Evolutionary conservation across 1,140 invertebrate genomes (phyloP).

Genomic region (Brachionus paranguensis): DNA sequence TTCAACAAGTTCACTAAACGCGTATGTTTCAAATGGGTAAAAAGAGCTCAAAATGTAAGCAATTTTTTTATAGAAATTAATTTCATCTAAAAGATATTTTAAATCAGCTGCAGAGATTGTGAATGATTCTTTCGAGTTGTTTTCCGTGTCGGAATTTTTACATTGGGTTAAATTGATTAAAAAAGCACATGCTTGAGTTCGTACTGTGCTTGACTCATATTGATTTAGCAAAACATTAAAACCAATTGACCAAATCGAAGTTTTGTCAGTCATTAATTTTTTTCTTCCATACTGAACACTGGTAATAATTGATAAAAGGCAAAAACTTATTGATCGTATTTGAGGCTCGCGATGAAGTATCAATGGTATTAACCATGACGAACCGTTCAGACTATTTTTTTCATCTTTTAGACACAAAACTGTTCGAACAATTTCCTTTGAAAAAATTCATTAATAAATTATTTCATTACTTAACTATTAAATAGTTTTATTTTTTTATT

Average conservation of each 20-base stretch:
- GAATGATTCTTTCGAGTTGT: background rate
- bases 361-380: conserved; percentile 22
- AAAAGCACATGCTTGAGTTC: conserved; percentile 33
- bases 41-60: background rate
- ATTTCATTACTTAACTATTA: background rate
- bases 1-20: background rate
- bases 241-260: background rate
- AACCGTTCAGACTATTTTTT: conserved; percentile 18
- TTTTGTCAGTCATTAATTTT: background rate
- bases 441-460: background rate
- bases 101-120: background rate
- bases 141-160: background rate
- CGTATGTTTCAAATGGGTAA: conserved; percentile 16
- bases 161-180: conserved; percentile 31
- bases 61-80: conserved; percentile 37
- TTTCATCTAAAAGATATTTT: background rate
- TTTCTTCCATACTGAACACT: background rate
- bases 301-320: background rate
- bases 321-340: conserved; percentile 23
- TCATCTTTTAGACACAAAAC: conserved; percentile 16
- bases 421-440: background rate
- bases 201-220: conserved; percentile 13
- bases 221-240: conserved; percentile 8
- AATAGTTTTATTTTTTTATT: too few relatives aligned
- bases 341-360: conserved; percentile 21